A percentile compares a stretch with the other conserved stretches of the same genome.
Conservation (phyloP, 2,113 vertebrate species). For the Vulpes ferrilata region DNA sequence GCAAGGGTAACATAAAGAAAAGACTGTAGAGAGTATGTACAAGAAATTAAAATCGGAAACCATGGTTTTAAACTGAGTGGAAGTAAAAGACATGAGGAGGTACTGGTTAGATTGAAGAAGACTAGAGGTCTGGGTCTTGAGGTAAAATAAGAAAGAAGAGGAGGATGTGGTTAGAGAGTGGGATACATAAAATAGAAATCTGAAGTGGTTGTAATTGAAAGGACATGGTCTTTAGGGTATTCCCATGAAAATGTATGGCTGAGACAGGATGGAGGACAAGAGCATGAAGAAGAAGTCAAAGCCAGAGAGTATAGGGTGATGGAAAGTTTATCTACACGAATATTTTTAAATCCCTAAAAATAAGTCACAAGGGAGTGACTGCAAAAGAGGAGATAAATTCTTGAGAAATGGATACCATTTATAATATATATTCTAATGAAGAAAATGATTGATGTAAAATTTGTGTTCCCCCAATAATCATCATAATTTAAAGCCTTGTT, state of each 20-base stretch:
- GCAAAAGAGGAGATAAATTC: background rate
- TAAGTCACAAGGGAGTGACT: background rate
- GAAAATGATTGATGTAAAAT: background rate
- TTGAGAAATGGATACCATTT: background rate
- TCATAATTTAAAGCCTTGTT: conserved; percentile 4
- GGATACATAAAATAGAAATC: background rate
- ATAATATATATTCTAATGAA: background rate
- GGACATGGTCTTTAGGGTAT: background rate
- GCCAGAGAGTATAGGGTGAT: background rate
- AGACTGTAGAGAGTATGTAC: background rate
- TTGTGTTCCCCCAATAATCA: background rate
- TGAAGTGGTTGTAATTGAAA: background rate
- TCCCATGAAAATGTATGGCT: background rate
- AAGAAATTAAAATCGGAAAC: background rate
- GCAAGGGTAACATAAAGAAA: background rate
- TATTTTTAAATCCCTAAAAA: conserved; percentile 16
- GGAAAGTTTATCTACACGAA: background rate
- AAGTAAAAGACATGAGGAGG: background rate
- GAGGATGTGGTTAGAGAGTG: background rate
- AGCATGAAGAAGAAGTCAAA: background rate
- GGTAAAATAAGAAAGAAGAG: background rate
- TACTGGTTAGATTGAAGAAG: background rate
- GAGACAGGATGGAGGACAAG: background rate
- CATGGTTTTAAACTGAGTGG: background rate
- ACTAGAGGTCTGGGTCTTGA: background rate